Conservation (phyloP, 2,113 vertebrate species). For the Thalassoma bifasciatum region DNA sequence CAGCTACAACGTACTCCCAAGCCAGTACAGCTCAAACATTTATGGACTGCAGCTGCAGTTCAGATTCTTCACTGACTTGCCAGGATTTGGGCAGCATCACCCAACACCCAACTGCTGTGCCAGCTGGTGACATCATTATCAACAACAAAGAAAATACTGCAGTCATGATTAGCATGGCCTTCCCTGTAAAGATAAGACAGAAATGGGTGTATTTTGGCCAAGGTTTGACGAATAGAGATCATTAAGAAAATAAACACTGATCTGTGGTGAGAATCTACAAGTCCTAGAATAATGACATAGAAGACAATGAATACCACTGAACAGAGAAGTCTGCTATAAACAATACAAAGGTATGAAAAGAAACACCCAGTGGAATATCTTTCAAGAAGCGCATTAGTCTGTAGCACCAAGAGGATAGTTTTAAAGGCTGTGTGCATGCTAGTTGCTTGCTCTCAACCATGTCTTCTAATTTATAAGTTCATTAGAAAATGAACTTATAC, state of each 20-base stretch:
- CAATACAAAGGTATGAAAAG: not conserved
- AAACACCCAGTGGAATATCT: conserved; percentile 2
- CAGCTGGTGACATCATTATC: conserved; percentile 29
- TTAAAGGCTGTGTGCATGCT: not conserved
- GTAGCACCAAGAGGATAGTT: not conserved
- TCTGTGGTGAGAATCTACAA: not conserved
- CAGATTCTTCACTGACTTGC: conserved; percentile 44
- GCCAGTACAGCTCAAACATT: conserved; percentile 52
- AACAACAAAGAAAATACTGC: conserved; percentile 23
- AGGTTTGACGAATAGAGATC: not conserved
- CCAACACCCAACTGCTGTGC: conserved; percentile 10
- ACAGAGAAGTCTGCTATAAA: conserved; percentile 3
- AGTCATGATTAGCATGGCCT: not conserved
- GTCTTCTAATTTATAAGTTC: not conserved
- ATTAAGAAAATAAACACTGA: not conserved
- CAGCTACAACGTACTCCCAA: conserved; percentile 39
- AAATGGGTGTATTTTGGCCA: not conserved
- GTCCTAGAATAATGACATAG: not conserved
- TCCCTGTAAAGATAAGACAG: not conserved
- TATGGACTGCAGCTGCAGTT: conserved; percentile 64
- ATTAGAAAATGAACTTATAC: no score
- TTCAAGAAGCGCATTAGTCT: no score
- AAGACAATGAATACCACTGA: not conserved
- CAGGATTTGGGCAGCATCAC: conserved; percentile 45
- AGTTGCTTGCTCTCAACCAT: no score